These are phyloP conservation scores for Ariopsis seemanni DNA, from an alignment of 2,113 vertebrate genomes.

Conservation along the genomic window DNA sequence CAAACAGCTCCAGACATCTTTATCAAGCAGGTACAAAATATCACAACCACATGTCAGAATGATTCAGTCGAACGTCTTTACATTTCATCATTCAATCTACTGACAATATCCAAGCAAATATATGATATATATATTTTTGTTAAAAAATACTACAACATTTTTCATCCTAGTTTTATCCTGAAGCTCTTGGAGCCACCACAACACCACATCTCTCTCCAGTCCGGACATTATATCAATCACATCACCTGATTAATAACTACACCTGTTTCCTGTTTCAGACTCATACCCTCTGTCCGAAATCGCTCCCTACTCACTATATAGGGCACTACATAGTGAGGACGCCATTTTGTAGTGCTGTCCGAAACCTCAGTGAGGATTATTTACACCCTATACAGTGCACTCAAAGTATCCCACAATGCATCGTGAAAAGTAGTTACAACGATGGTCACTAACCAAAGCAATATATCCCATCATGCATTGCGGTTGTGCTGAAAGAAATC, in stretches of 20 bases:
- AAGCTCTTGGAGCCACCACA: neutral
- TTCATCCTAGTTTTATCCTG: neutral
- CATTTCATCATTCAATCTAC: neutral
- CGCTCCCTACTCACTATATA: too few species aligned
- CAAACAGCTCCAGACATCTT: neutral
- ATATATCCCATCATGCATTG: too few species aligned
- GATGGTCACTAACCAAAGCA: too few species aligned
- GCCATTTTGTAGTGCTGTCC: too few species aligned
- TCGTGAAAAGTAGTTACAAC: too few species aligned
- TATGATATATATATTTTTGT: neutral
- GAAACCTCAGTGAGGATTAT: too few species aligned
- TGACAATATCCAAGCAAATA: neutral
- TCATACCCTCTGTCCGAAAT: too few species aligned
- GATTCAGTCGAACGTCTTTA: neutral
- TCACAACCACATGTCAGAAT: neutral
- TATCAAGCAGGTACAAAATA: slow-evolving; percentile 8
- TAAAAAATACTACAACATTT: neutral
- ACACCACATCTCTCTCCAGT: neutral
- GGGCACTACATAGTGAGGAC: too few species aligned
- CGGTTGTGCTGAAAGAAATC: too few species aligned
- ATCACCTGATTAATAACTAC: neutral
- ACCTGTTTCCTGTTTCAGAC: slow-evolving; percentile 9
- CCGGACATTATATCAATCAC: neutral
- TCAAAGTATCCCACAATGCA: too few species aligned
- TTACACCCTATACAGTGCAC: too few species aligned